Conservation (phyloP, 92 coral and sea anemone genomes). For the Pocillopora grandis region DNA sequence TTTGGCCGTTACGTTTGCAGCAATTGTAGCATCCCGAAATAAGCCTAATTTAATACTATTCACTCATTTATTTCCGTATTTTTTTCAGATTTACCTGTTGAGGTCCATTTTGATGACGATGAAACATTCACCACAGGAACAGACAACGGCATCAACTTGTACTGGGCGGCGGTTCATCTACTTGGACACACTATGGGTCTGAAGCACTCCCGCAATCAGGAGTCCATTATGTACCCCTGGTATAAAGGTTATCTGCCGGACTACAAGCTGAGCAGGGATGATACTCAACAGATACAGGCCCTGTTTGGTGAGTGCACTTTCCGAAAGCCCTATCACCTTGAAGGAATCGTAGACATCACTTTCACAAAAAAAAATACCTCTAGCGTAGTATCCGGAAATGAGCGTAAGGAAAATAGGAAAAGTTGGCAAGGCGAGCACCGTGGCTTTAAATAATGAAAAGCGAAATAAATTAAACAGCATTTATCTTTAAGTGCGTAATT, state of each 20-base stretch:
- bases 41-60: neutral
- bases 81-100: constrained; percentile 20
- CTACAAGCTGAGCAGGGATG: constrained; percentile 63
- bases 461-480: no score
- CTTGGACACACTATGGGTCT: constrained; percentile 85
- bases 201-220: constrained; percentile 57
- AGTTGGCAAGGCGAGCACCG: no score
- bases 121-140: constrained; percentile 49
- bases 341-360: neutral
- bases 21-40: no score
- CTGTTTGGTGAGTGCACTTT: constrained; percentile 51
- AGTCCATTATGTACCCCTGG: constrained; percentile 85
- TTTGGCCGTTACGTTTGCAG: no score
- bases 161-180: constrained; percentile 80
- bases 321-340: neutral
- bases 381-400: no score
- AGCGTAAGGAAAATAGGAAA: no score
- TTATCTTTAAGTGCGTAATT: no score
- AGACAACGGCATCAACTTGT: constrained; percentile 62
- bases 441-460: no score
- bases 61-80: neutral
- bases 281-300: constrained; percentile 55
- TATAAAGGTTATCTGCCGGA: constrained; percentile 61
- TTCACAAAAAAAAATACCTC: no score
- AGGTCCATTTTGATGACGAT: constrained; percentile 69